phyloP scores from a whole-genome alignment of 2,888 invertebrate genomes.

The Carterocephalus palaemon region DNA sequence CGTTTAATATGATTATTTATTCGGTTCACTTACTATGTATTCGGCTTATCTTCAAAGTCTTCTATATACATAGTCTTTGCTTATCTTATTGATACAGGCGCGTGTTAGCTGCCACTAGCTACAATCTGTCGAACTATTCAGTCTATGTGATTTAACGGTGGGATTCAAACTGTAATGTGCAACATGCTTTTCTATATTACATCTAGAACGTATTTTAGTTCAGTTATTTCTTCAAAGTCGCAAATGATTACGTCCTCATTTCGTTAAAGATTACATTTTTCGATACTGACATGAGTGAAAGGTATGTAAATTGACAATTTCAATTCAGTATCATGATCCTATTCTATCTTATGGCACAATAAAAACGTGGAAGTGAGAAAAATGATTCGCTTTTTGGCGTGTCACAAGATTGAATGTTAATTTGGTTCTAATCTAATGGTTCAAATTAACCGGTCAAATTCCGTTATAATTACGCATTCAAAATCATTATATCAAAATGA shows the following conservation, averaged over 20 bases:
- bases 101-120: neutral
- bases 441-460: too few species aligned
- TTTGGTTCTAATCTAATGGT: neutral
- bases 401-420: too few species aligned
- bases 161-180: neutral
- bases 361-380: too few species aligned
- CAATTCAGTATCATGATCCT: neutral
- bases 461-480: too few species aligned
- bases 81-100: conserved; percentile 5
- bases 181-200: neutral
- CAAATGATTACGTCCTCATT: too few species aligned
- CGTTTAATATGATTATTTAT: too few species aligned
- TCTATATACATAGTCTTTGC: neutral
- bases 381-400: too few species aligned
- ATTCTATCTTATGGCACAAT: too few species aligned
- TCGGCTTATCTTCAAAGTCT: neutral
- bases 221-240: too few species aligned
- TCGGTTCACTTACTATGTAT: neutral
- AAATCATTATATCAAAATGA: too few species aligned
- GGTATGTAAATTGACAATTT: neutral
- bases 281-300: neutral
- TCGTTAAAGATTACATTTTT: too few species aligned
- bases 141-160: neutral
- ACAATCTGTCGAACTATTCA: conserved; percentile 1
- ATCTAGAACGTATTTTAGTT: neutral